Conservation (phyloP, 2,113 vertebrate genomes). For the Chrysochloris asiatica region DNA sequence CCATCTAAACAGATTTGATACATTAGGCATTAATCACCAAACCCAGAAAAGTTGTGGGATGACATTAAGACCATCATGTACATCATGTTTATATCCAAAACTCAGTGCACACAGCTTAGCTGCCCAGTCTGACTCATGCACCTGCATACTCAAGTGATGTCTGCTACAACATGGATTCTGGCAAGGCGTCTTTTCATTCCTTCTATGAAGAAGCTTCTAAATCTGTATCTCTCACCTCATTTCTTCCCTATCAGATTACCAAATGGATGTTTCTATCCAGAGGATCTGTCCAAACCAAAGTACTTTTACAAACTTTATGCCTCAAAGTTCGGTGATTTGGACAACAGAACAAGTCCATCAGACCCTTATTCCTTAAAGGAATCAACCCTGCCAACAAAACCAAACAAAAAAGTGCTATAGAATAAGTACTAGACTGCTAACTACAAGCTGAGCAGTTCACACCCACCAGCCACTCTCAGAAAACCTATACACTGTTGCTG, state of each 20-base stretch:
- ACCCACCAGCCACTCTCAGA: too few relatives aligned
- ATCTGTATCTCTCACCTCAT: background rate
- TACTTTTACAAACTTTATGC: background rate
- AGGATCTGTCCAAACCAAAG: background rate
- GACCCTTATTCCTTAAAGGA: conserved; percentile 3
- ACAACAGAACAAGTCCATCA: background rate
- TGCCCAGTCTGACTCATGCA: background rate
- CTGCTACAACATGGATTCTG: background rate
- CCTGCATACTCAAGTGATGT: background rate
- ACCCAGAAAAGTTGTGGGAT: too few relatives aligned
- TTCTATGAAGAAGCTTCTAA: background rate
- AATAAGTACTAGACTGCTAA: too few relatives aligned
- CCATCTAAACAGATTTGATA: too few relatives aligned
- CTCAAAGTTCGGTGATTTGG: conserved; percentile 1
- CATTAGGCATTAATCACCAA: too few relatives aligned
- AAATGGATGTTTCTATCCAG: too few relatives aligned
- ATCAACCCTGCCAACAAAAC: background rate
- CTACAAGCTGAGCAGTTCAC: too few relatives aligned
- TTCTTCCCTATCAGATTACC: rapidly evolving
- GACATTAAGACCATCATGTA: too few relatives aligned
- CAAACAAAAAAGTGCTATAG: too few relatives aligned
- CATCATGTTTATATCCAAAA: background rate
- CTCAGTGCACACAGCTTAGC: background rate
- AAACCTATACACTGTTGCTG: too few relatives aligned
- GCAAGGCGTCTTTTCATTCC: background rate